Evolutionary conservation across 2,888 invertebrate genomes (phyloP), one percentile per base, ranked within the genome.

Genomic region (Drosophila heteroneura): DNA sequence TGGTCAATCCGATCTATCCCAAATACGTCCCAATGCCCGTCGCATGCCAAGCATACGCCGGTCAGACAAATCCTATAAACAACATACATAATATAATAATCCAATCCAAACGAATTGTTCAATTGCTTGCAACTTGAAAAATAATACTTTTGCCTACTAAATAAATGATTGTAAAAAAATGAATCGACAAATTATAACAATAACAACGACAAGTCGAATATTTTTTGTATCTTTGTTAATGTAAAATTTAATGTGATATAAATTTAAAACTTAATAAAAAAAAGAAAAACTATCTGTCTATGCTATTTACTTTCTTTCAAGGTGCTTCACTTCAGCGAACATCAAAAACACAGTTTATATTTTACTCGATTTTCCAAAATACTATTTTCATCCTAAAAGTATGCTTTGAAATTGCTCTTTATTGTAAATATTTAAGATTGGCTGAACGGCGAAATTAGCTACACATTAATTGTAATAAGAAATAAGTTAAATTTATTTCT

Each of bases 221-320:
- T 47, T 57, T 77, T 83, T 83, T 87, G 84, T 89, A 82, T 81
- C 75, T 83, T 80, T 89, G 84, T 80, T 90, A 90, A 88, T 89
- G 79, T 91, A 79, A 81, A 81, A 78, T 85, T 85, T 91, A 89
- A 91, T 91, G 92, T 91, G 92, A 91, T 91, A 91, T 91, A 91
- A 76, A 87, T 88, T 84, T 89, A 89, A 87, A 84, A 74, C 79
- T 70, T 76, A 84, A 83, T 74, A 83, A 86, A 82, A 81, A 63
- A 61, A 52, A 65, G 60, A 70, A 76, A 52, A 41, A 64, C 26
- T 37, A 53, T 37, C 53, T 33, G 22, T 35, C 44, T 72, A n/a
- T n/a, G 19, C 5, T 9, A 26, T 12, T n/a, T 30, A 6, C 0
- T n/a, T 28, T 19, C 51, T 10, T n/a, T 0, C 41, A n/a, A 44